Percentiles rank a stretch among this genome's conserved stretches.
These are phyloP conservation scores for Crepidodera aurea DNA, from an alignment of 2,888 invertebrate genomes.

Conservation along the genomic window DNA sequence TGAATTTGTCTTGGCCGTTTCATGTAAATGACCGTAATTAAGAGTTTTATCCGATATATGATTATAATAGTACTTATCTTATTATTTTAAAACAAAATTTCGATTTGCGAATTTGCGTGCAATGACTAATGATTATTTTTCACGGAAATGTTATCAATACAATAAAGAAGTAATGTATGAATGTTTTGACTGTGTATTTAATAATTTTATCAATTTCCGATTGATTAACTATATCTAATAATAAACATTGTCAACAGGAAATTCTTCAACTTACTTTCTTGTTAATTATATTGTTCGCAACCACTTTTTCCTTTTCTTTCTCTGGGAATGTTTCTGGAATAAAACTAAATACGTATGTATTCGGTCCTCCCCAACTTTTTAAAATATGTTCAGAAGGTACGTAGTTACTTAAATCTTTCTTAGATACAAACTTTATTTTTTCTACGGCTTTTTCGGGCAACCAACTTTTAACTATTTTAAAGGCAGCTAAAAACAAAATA, in stretches of 20 bases:
- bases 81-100: not conserved
- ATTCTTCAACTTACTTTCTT: slow-evolving; percentile 44
- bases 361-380: slow-evolving; percentile 81
- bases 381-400: slow-evolving; percentile 80
- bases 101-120: no score
- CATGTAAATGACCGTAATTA: no score
- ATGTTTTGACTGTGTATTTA: not conserved
- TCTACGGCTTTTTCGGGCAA: slow-evolving; percentile 89
- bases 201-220: not conserved
- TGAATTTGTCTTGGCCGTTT: no score
- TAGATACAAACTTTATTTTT: slow-evolving; percentile 84
- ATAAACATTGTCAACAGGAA: not conserved
- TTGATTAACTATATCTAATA: not conserved
- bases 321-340: slow-evolving; percentile 65
- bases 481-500: slow-evolving; percentile 73
- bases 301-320: slow-evolving; percentile 25
- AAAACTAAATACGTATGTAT: slow-evolving; percentile 77
- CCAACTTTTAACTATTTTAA: slow-evolving; percentile 88
- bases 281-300: slow-evolving; percentile 30
- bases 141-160: not conserved
- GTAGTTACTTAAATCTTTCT: slow-evolving; percentile 76
- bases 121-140: not conserved
- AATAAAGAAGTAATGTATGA: not conserved
- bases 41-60: no score
- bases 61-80: no score